Evolutionary conservation across 2,888 invertebrate species (phyloP).

Genomic region (Oeneis ivallda): DNA sequence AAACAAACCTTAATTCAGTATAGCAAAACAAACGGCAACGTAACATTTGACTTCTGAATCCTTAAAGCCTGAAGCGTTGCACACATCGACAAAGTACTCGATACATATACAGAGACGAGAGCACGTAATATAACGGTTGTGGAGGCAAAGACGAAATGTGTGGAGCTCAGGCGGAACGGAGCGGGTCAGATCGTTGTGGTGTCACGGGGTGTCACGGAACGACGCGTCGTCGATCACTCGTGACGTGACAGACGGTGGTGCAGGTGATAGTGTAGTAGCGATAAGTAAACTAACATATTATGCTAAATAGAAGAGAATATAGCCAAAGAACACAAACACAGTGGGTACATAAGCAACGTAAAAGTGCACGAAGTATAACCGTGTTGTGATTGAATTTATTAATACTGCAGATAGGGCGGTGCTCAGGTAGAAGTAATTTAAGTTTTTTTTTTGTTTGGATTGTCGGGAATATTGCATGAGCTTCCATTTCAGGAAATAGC

Average conservation of each 20-base stretch:
- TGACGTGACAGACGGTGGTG: constrained; percentile 44
- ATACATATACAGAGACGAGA: background rate
- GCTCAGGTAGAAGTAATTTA: no score
- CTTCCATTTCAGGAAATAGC: no score
- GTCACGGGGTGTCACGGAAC: constrained; percentile 58
- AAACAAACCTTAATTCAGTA: constrained; percentile 24
- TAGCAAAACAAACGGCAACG: constrained; percentile 26
- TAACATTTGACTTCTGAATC: constrained; percentile 35
- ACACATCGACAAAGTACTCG: background rate
- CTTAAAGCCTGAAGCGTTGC: constrained; percentile 29
- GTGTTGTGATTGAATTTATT: no score
- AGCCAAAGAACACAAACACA: background rate
- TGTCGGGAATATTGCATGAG: no score
- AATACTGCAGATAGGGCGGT: no score
- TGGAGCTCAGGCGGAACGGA: constrained; percentile 44
- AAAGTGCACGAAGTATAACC: no score
- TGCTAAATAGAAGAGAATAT: background rate
- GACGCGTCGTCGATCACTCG: constrained; percentile 54
- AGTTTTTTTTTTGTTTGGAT: no score
- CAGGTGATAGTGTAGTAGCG: constrained; percentile 24
- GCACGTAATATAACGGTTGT: constrained; percentile 26
- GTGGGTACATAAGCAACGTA: no score
- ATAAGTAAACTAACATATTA: background rate
- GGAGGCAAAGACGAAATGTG: constrained; percentile 37
- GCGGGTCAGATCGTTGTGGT: constrained; percentile 48